Conservation (phyloP, 2,888 invertebrate genomes). For the Limnephilus auricula region DNA sequence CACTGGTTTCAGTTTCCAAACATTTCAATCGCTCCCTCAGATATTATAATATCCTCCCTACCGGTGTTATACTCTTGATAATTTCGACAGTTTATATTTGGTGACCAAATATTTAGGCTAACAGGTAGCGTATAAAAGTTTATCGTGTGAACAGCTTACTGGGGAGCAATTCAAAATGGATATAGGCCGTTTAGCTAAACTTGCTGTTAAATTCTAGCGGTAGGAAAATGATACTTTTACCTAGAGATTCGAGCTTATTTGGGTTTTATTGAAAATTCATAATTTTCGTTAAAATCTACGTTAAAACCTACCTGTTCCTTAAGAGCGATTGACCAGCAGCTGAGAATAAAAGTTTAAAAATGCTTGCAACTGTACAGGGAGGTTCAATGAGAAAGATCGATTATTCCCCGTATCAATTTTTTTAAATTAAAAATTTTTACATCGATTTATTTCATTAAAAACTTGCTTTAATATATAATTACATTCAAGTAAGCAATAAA, state of each 20-base stretch:
- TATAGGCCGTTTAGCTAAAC: constrained; percentile 4
- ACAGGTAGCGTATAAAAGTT: constrained; percentile 28
- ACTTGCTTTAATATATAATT: too few species aligned
- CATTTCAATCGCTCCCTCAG: neutral
- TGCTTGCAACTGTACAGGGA: too few species aligned
- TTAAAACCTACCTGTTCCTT: neutral
- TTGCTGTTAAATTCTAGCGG: neutral
- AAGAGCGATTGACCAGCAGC: too few species aligned
- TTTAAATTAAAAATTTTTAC: too few species aligned
- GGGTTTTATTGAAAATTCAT: neutral
- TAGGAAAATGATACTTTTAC: neutral
- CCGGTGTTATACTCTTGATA: neutral
- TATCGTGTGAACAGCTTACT: constrained; percentile 20
- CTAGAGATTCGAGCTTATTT: neutral
- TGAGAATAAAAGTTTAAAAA: too few species aligned
- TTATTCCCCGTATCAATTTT: too few species aligned
- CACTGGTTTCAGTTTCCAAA: neutral
- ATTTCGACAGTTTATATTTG: neutral
- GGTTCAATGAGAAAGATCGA: too few species aligned
- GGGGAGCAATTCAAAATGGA: neutral
- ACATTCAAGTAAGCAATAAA: too few species aligned
- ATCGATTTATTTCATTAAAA: too few species aligned
- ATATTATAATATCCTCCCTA: neutral
- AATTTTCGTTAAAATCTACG: too few species aligned
- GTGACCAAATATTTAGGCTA: constrained; percentile 32